Conservation (phyloP, 2,888 invertebrate species). For the Polydrusus tereticollis region DNA sequence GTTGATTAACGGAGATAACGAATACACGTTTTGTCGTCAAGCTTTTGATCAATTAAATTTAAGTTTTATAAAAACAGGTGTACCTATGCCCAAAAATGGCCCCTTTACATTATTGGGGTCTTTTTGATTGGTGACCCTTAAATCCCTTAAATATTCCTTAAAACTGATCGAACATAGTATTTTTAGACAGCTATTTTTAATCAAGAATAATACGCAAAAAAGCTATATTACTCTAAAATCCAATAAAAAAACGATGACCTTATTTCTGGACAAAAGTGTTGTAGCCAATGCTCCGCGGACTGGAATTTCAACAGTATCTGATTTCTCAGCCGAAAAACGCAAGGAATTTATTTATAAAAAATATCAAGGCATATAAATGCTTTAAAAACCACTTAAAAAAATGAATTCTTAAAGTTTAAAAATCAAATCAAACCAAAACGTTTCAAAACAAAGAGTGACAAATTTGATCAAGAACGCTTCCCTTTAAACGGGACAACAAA, state of each 20-base stretch:
- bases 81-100: background rate
- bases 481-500: conserved; percentile 24
- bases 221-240: background rate
- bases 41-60: background rate
- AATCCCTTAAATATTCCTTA: background rate
- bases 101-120: background rate
- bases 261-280: conserved; percentile 52
- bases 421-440: conserved; percentile 2
- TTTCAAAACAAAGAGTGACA: conserved; percentile 47
- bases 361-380: background rate
- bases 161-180: too few relatives aligned
- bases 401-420: too few relatives aligned
- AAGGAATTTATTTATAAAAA: background rate
- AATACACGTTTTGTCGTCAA: background rate
- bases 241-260: conserved; percentile 57
- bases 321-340: background rate
- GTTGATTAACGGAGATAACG: background rate
- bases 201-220: conserved; percentile 7
- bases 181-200: conserved; percentile 5
- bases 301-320: background rate
- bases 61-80: background rate
- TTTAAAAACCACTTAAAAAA: background rate
- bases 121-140: background rate
- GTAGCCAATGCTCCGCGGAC: conserved; percentile 48
- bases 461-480: conserved; percentile 6